Evolutionary conservation across 2,797 vertebrate genomes (phyloP).

Genomic region (Falco novaeseelandiae): DNA sequence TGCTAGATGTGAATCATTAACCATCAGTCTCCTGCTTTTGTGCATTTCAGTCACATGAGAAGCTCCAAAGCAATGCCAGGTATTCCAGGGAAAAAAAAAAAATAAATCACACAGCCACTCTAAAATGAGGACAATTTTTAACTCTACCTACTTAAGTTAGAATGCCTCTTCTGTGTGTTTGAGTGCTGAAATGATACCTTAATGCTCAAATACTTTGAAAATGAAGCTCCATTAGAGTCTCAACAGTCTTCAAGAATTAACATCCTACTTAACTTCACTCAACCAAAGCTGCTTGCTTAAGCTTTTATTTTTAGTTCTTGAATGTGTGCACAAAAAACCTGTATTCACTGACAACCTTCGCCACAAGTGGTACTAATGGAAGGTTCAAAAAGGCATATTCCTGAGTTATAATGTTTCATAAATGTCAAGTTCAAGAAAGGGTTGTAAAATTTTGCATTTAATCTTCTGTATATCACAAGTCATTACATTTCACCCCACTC

Average conservation of each 20-base stretch:
- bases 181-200: background rate
- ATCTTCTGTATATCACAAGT: background rate
- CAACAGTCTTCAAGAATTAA: background rate
- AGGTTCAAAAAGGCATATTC: background rate
- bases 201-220: background rate
- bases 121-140: background rate
- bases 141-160: background rate
- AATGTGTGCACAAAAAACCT: background rate
- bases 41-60: background rate
- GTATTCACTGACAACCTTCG: background rate
- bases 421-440: background rate
- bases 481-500: background rate
- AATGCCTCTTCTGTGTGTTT: background rate
- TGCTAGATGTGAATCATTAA: background rate
- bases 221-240: background rate
- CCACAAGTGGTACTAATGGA: background rate
- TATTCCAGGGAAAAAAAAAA: background rate
- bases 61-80: background rate
- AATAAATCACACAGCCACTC: background rate
- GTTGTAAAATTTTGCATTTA: background rate
- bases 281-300: background rate
- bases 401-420: background rate
- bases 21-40: background rate
- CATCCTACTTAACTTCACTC: background rate
- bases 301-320: background rate